Percentiles rank a stretch among this genome's conserved stretches.
phyloP scores from a whole-genome alignment of 1,140 invertebrate species.

The Diabrotica undecimpunctata region DNA sequence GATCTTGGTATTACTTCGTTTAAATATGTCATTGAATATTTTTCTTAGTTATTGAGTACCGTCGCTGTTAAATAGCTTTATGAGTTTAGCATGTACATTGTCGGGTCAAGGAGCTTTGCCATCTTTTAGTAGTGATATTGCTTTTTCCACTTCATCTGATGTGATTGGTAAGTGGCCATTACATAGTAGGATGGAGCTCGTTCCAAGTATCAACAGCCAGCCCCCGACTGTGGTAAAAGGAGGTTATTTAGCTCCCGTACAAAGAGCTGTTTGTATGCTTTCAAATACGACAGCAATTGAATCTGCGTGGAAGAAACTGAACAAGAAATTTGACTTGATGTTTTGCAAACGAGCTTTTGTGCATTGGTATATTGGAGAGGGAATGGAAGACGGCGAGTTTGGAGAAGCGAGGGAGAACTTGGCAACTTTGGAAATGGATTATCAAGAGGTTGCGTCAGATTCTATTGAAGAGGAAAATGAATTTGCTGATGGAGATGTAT shows the following conservation, averaged over 20 bases:
- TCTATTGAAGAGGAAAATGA: slow-evolving; percentile 4
- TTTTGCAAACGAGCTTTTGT: slow-evolving; percentile 72
- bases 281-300: slow-evolving; percentile 82
- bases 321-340: slow-evolving; percentile 81
- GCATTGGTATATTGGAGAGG: slow-evolving; percentile 78
- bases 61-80: too few relatives aligned
- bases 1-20: too few relatives aligned
- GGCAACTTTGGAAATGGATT: slow-evolving; percentile 71
- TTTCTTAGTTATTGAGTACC: too few relatives aligned
- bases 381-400: slow-evolving; percentile 82
- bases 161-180: too few relatives aligned
- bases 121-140: too few relatives aligned
- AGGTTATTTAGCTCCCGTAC: slow-evolving; percentile 77
- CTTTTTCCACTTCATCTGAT: too few relatives aligned
- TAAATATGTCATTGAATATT: too few relatives aligned
- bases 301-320: slow-evolving; percentile 65
- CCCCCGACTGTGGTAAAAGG: slow-evolving; percentile 76
- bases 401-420: slow-evolving; percentile 80
- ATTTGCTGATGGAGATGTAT: slow-evolving; percentile 3
- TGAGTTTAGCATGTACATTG: too few relatives aligned
- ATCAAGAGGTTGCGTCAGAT: slow-evolving; percentile 52
- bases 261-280: slow-evolving; percentile 80
- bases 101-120: too few relatives aligned
- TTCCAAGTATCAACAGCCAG: slow-evolving; percentile 78
- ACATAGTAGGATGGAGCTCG: too few relatives aligned